Evolutionary conservation across 2,113 vertebrate genomes (phyloP), one percentile per base, ranked within the genome.

Genomic region (Laticauda colubrina): DNA sequence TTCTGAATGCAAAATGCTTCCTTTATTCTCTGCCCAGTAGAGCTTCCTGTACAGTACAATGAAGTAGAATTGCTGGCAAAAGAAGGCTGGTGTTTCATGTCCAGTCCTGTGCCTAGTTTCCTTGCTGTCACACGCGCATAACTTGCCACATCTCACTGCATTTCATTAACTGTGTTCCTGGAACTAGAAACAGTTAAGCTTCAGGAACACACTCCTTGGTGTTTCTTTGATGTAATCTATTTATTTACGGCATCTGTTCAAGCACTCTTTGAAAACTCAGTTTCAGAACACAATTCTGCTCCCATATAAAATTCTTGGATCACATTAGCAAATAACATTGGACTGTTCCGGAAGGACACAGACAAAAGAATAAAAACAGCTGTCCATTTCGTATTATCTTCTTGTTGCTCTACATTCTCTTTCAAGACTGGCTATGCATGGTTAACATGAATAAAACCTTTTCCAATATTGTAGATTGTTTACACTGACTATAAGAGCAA

Each of bases 1-100:
- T 89, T 64, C 75, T 93, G 92, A 90, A 93, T 93, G 56, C 92
- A 93, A 93, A 93, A 93, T 93, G 92, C 92, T 93, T 61, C 45
- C 81, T 93, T 81, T 48, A 75, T 55, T 92, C 91, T 94, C 93
- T 45, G 29, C 4, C 0, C 18, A 89, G 48, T 93, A 87, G 56
- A 92, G 92, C 89, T 88, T 94, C 75, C 94, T 95, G 39, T 39
- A 51, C 92, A 93, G 54, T 57, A 85, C 24, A 87, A 23, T 86
- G 64, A 91, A 92, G 93, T 87, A 90, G 75, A 93, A 89, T 11
- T 0, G 90, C 34, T 88, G 5, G 59, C 95, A 81, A 90, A 18
- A 23, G 81, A 92, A 59, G 93, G 21, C 88, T 94, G 88, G 18
- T 86, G 2, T 90, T 87, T 75, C 94, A 87, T 48, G 10, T n/a